Evolutionary conservation across 2,888 invertebrate species (phyloP).

Genomic region (Epistrophella euchroma): DNA sequence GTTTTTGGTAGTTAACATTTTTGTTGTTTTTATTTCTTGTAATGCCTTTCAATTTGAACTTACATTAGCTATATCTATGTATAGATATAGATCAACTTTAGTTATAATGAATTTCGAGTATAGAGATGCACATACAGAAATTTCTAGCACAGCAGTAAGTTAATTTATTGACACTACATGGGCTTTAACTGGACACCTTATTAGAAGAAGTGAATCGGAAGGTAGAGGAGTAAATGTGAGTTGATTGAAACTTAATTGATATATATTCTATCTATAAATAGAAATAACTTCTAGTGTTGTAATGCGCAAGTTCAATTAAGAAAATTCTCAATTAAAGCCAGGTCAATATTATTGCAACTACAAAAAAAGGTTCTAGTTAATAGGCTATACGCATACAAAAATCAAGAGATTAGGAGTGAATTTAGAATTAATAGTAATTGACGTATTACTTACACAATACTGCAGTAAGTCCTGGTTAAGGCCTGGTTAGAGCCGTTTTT

Average conservation of each 20-base stretch:
- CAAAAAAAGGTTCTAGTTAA: neutral
- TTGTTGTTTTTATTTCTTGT: neutral
- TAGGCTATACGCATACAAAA: neutral
- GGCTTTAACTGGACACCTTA: constrained; percentile 12
- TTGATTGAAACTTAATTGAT: constrained; percentile 16
- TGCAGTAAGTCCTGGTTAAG: too few species aligned
- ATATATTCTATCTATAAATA: neutral
- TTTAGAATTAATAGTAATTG: neutral
- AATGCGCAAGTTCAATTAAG: constrained; percentile 2
- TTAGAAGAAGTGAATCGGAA: neutral
- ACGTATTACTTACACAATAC: too few species aligned
- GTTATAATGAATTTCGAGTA: too few species aligned
- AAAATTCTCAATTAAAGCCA: neutral
- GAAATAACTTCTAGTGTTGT: neutral
- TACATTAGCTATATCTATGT: neutral
- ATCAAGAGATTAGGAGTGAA: neutral
- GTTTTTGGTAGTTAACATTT: neutral
- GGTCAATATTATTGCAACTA: neutral
- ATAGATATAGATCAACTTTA: too few species aligned
- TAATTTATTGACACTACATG: constrained; percentile 4
- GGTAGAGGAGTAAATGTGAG: neutral
- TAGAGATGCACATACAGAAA: neutral
- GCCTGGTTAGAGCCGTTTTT: too few species aligned
- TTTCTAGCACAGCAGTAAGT: constrained; percentile 22
- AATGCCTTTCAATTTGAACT: neutral